These are phyloP conservation scores for Clusia tigrina DNA, from an alignment of 2,888 invertebrate species.

Conservation along the genomic window DNA sequence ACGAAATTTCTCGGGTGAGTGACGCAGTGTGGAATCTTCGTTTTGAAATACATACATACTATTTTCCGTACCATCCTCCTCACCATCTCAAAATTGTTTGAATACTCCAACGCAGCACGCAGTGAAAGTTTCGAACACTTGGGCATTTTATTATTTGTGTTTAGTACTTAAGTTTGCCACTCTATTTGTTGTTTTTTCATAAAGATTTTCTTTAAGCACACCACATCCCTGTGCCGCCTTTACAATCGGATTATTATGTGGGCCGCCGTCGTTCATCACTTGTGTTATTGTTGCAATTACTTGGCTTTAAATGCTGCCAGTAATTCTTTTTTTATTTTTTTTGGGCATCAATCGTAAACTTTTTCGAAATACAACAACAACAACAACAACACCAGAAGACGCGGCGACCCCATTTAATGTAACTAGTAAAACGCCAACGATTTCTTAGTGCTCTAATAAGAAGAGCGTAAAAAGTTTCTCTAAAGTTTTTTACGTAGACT, in stretches of 20 bases:
- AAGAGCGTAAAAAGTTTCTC: no score
- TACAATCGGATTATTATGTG: not conserved
- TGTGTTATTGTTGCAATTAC: not conserved
- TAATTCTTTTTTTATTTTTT: not conserved
- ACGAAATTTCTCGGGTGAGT: constrained; percentile 35
- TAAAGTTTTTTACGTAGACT: no score
- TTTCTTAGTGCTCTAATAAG: no score
- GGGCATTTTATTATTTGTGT: not conserved
- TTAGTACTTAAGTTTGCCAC: not conserved
- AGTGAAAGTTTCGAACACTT: constrained; percentile 25
- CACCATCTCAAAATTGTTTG: not conserved
- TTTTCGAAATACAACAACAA: no score
- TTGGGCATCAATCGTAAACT: no score
- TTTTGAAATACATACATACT: not conserved
- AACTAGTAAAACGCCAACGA: no score
- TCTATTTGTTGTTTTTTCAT: not conserved
- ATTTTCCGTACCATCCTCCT: not conserved
- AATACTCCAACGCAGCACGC: not conserved
- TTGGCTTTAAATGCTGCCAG: not conserved
- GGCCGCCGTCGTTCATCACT: not conserved
- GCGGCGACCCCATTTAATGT: no score
- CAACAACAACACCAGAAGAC: no score
- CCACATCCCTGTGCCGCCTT: not conserved
- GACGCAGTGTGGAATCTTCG: not conserved
- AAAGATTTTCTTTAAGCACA: no score